phyloP scores from a whole-genome alignment of 2,797 vertebrate species.

The Paguma larvata region DNA sequence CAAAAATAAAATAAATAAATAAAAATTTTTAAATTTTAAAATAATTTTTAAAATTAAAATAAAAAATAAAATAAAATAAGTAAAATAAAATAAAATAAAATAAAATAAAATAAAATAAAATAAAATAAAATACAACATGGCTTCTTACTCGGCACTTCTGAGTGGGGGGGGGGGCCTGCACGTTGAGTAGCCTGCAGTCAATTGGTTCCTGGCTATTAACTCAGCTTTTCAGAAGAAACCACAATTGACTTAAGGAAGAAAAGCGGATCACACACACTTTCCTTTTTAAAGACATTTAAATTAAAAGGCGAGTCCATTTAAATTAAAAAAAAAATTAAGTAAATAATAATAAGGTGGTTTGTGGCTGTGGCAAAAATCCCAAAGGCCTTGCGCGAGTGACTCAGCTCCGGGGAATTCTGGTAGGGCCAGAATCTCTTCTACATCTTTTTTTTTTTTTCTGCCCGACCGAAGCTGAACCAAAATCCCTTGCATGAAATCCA shows the following conservation, averaged over 20 bases:
- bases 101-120: background rate
- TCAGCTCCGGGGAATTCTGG: background rate
- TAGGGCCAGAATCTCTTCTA: background rate
- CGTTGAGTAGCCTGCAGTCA: background rate
- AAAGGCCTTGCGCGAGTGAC: background rate
- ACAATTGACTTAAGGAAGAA: slow-evolving; percentile 33
- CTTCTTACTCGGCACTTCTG: background rate
- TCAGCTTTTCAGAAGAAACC: slow-evolving; percentile 16
- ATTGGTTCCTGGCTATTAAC: background rate
- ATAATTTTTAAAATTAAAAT: no score
- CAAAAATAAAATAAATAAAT: no score
- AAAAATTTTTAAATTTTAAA: no score
- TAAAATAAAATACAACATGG: background rate
- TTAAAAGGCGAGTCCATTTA: slow-evolving; percentile 29
- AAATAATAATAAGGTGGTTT: slow-evolving; percentile 7
- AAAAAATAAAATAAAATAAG: no score
- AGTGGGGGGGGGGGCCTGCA: background rate
- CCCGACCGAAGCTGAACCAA: background rate
- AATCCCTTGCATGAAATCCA: background rate
- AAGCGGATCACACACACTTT: background rate
- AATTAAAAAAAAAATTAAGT: background rate
- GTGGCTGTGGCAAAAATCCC: background rate
- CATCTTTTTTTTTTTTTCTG: background rate
- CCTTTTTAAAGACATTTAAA: slow-evolving; percentile 42
- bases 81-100: background rate